Conservation (phyloP, 2,888 invertebrate species). For the Drosophila picticornis region DNA sequence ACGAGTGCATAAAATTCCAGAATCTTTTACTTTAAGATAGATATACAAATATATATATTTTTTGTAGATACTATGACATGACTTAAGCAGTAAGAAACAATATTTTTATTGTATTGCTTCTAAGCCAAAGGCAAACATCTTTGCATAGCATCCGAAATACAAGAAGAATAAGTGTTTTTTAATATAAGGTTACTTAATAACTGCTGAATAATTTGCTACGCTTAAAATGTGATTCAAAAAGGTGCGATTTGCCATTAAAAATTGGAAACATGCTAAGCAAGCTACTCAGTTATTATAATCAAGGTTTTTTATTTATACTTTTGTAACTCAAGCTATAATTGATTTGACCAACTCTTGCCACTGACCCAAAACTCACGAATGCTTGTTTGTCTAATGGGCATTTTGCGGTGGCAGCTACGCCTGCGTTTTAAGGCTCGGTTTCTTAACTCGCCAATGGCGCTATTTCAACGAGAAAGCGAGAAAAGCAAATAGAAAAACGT, state of each 20-base stretch:
- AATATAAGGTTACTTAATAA: constrained; percentile 2
- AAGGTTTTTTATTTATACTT: constrained; percentile 25
- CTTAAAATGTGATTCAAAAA: constrained; percentile 18
- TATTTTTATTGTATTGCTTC: background rate
- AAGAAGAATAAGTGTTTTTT: background rate
- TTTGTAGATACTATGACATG: background rate
- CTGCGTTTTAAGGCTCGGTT: constrained; percentile 18
- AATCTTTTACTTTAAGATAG: background rate
- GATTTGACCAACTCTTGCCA: constrained; percentile 50
- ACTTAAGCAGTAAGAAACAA: background rate
- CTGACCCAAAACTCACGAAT: constrained; percentile 51
- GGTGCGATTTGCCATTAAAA: constrained; percentile 31
- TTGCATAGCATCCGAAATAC: background rate
- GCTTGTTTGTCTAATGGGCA: constrained; percentile 39
- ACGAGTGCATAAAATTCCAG: background rate
- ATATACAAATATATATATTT: background rate
- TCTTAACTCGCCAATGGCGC: constrained; percentile 67
- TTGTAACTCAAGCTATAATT: constrained; percentile 40
- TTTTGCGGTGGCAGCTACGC: constrained; percentile 42
- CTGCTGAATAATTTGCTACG: constrained; percentile 11
- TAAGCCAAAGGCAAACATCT: too few species aligned
- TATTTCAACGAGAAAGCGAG: constrained; percentile 55
- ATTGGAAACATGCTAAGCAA: constrained; percentile 17
- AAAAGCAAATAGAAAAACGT: constrained; percentile 68
- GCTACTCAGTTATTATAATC: constrained; percentile 40